These are phyloP conservation scores for Caenorhabditis sp. DNA, from an alignment of 2,888 invertebrate species.

Conservation along the genomic window DNA sequence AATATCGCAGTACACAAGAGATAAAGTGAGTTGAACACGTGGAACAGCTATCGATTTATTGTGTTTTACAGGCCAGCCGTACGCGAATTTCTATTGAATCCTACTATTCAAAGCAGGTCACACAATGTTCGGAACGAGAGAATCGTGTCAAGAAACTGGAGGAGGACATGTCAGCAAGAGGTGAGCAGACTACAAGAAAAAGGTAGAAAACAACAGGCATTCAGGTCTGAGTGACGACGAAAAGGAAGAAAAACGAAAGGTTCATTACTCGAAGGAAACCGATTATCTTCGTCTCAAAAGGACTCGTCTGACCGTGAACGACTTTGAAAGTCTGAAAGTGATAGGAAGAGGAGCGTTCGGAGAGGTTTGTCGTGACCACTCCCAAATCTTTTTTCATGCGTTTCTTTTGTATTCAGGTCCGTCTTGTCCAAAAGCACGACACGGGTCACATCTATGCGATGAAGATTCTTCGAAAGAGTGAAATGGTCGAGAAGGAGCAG, in stretches of 20 bases:
- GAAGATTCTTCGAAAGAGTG: conserved; percentile 98
- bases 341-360: conserved; percentile 83
- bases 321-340: conserved; percentile 95
- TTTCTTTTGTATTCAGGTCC: conserved; percentile 84
- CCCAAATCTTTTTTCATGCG: background rate
- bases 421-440: conserved; percentile 98
- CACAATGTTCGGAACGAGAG: conserved; percentile 96
- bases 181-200: conserved; percentile 78
- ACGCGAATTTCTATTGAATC: conserved; percentile 98
- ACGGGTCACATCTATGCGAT: conserved; percentile 99
- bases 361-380: conserved; percentile 79
- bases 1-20: conserved; percentile 73
- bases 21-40: conserved; percentile 58
- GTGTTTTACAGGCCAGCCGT: conserved; percentile 83
- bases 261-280: conserved; percentile 98
- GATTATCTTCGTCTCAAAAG: conserved; percentile 93
- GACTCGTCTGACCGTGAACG: conserved; percentile 89
- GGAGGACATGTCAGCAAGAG: conserved; percentile 95
- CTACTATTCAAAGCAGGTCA: conserved; percentile 93
- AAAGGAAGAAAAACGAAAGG: conserved; percentile 92
- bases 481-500: conserved; percentile 99
- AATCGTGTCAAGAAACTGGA: conserved; percentile 86
- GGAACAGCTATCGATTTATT: background rate
- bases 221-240: conserved; percentile 77
- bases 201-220: background rate